Evolutionary conservation across 2,113 vertebrate genomes (phyloP).

Genomic region (Dasyprocta punctata): DNA sequence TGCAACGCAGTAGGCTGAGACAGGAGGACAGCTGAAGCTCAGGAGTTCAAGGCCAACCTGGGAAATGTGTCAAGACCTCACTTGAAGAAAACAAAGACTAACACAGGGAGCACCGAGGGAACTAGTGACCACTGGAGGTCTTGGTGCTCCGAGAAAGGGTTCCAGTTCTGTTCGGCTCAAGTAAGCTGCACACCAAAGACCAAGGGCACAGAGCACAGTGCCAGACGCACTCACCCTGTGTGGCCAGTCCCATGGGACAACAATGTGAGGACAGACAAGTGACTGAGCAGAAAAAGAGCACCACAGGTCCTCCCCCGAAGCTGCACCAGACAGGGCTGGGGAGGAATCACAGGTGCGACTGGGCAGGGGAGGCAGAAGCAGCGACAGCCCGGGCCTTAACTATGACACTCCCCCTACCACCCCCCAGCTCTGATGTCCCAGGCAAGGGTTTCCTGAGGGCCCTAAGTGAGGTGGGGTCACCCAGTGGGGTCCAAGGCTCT

Average conservation of each 20-base stretch:
- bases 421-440: background rate
- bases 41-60: background rate
- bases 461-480: background rate
- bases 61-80: background rate
- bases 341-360: background rate
- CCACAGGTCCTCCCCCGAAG: background rate
- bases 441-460: background rate
- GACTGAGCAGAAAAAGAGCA: background rate
- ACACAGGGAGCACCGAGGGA: background rate
- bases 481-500: background rate
- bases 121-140: background rate
- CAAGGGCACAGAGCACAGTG: background rate
- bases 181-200: background rate
- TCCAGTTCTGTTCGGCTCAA: background rate
- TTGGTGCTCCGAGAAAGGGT: background rate
- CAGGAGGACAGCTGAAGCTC: background rate
- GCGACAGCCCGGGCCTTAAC: background rate
- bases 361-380: background rate
- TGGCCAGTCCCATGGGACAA: background rate
- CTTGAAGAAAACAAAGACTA: background rate
- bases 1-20: background rate
- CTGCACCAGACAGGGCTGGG: background rate
- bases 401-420: background rate
- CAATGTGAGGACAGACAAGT: background rate
- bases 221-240: background rate